Evolutionary conservation across 92 coral and sea anemone species (phyloP).

Genomic region (Parazoanthus swiftii): DNA sequence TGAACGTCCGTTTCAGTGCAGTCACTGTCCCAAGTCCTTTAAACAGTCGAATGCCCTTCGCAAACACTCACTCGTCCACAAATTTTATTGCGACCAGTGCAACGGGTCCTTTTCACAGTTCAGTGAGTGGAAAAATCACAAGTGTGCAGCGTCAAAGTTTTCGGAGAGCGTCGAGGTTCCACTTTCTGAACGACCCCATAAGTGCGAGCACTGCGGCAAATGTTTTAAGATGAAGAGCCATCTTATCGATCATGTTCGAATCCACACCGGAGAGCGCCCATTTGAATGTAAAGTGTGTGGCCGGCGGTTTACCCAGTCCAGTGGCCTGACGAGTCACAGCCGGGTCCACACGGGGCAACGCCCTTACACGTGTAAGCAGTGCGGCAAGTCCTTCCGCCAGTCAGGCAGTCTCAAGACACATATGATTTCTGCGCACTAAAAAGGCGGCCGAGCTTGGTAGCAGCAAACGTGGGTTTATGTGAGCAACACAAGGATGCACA

Average conservation of each 20-base stretch:
- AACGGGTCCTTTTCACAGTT: background rate
- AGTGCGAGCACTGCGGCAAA: slow-evolving; percentile 25
- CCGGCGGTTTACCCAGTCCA: slow-evolving; percentile 28
- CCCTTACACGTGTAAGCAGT: background rate
- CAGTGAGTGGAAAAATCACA: slow-evolving; percentile 18
- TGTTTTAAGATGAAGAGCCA: slow-evolving; percentile 36
- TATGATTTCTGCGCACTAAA: background rate
- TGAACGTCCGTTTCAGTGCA: slow-evolving; percentile 14
- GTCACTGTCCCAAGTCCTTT: slow-evolving; percentile 22
- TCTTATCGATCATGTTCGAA: slow-evolving; percentile 23
- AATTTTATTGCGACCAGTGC: slow-evolving; percentile 9
- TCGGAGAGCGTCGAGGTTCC: background rate
- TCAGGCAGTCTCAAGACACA: background rate
- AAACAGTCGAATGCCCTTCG: slow-evolving; percentile 29
- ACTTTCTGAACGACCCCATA: slow-evolving; percentile 2
- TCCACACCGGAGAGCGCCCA: slow-evolving; percentile 34
- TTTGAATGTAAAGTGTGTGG: slow-evolving; percentile 36
- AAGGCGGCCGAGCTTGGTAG: too few relatives aligned
- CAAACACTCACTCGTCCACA: slow-evolving; percentile 6
- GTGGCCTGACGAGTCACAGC: slow-evolving; percentile 30
- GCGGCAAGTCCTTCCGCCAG: background rate
- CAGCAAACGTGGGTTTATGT: too few relatives aligned
- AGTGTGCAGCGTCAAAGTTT: background rate
- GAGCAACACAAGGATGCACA: too few relatives aligned
- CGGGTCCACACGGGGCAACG: slow-evolving; percentile 13